Evolutionary conservation across 2,113 vertebrate species (phyloP), one percentile per base, ranked within the genome.

Genomic region (Bagarius yarrelli): DNA sequence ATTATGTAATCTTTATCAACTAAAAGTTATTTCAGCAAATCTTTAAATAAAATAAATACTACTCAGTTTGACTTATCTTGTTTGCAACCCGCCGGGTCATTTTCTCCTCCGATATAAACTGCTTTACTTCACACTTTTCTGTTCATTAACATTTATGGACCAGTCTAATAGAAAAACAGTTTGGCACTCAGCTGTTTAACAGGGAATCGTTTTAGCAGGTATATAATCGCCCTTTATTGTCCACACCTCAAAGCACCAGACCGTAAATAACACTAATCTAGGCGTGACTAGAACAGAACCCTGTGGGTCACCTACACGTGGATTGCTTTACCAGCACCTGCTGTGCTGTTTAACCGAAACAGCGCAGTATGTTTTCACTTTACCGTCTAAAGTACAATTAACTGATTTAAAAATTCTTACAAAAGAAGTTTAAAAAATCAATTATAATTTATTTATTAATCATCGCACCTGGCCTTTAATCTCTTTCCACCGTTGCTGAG

Each of bases 141-240:
- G 85, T 86, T 77, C 74, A n/a, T 50, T 61, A 56, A 40, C 69
- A 55, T 84, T 79, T 79, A 76, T 81, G 21, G 61, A 50, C 30
- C n/a, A 21, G 32, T 72, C 85, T 78, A 74, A 57, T 64, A 81
- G 52, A 64, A 61, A 82, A 82, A 47, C 32, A 60, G 59, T 80
- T 40, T 1, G 66, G 34, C 21, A n/a, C 60, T 57, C 23, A 47
- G 76, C 84, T 79, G 52, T 79, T 82, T 82, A 79, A 73, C 30
- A n/a, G 76, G 57, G 82, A 60, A 83, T 63, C 19, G 82, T 82
- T 87, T 91, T 73, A 89, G 80, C 47, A 71, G 73, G 78, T 85
- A 55, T 34, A 63, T 83, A 81, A 86, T 83, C 81, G 77, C 85
- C 69, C 80, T 81, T 83, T 53, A 81, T 40, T 13, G 27, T 32